Evolutionary conservation across 2,797 vertebrate species (phyloP), one percentile per base, ranked within the genome.

Genomic region (Esox masquinongy): DNA sequence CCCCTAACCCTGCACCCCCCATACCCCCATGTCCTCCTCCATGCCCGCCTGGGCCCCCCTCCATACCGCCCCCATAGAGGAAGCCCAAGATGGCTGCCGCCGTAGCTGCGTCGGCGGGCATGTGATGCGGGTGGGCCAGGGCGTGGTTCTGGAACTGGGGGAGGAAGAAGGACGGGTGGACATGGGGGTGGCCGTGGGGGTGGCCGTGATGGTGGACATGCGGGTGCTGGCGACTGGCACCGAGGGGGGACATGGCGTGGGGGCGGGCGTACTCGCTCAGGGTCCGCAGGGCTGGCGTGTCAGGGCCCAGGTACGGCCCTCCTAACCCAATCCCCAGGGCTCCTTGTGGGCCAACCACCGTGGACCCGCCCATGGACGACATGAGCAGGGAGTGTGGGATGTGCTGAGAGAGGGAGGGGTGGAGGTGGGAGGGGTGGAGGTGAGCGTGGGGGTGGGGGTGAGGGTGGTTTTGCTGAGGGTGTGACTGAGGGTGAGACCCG

Each of bases 181-280:
- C 88, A 3, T 94, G 92, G 50, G 92, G 92, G 71, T 93, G 92
- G 34, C 92, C 85, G 15, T 95, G 92, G 56, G 77, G 78, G 69
- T 84, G 85, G 69, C 79, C 75, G 12, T 82, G 77, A 15, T 77
- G 81, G 76, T 94, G 93, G 19, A 94, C 74, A 67, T 93, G 97
- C 16, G 76, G 82, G 74, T 93, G 93, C 80, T 94, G 93, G 5
- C 97, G 95, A 75, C 90, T 91, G 75, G 95, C 96, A 69, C 97
- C 95, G 50, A 96, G 95, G 1, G 97, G 98, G 83, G 98, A 99
- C 95, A 99, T 98, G 73, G 97, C 96, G 3, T 99, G 98, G 47
- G 98, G 98, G 68, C 97, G 95, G 9, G 97, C 98, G 0, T 99
- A 99, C 88, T 99, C 97, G 16, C 98, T 99, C 72, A 99, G 94